Evolutionary conservation across 2,113 vertebrate genomes (phyloP).

Genomic region (Neolamprologus modestus): DNA sequence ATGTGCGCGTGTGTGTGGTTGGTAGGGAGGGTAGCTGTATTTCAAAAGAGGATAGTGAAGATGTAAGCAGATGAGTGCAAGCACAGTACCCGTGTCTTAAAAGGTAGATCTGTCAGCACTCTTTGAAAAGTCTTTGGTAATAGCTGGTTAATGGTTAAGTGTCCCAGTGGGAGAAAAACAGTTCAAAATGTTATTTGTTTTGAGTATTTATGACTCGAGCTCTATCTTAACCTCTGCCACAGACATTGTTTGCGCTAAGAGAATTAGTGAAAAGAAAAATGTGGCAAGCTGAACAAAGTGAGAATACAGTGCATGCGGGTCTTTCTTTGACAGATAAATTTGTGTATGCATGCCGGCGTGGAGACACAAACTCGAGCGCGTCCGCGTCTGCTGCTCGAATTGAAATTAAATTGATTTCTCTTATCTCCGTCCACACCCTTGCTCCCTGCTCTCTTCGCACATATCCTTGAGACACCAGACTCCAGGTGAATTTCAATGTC

Average conservation of each 20-base stretch:
- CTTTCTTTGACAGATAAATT: background rate
- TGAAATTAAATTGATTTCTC: conserved; percentile 52
- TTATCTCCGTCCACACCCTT: conserved; percentile 32
- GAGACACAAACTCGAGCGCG: background rate
- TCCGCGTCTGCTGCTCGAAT: conserved; percentile 8
- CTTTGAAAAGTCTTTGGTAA: conserved; percentile 8
- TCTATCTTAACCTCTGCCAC: background rate
- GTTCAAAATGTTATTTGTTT: background rate
- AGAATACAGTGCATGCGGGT: background rate
- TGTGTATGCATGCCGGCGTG: background rate
- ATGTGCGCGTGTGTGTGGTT: background rate
- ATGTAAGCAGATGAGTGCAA: conserved; percentile 11
- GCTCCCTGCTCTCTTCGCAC: background rate
- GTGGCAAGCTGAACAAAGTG: background rate
- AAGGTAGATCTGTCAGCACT: conserved; percentile 56
- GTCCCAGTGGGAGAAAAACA: background rate
- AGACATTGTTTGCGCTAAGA: background rate
- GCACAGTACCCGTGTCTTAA: conserved; percentile 22
- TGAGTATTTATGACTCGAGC: background rate
- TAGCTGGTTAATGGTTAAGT: conserved; percentile 24
- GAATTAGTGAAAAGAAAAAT: background rate
- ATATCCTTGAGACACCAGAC: conserved; percentile 25
- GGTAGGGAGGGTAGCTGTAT: background rate
- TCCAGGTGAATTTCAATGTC: conserved; percentile 65
- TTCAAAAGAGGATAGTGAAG: conserved; percentile 7